Conservation (phyloP, 2,113 vertebrate species). For the Elachura formosa region DNA sequence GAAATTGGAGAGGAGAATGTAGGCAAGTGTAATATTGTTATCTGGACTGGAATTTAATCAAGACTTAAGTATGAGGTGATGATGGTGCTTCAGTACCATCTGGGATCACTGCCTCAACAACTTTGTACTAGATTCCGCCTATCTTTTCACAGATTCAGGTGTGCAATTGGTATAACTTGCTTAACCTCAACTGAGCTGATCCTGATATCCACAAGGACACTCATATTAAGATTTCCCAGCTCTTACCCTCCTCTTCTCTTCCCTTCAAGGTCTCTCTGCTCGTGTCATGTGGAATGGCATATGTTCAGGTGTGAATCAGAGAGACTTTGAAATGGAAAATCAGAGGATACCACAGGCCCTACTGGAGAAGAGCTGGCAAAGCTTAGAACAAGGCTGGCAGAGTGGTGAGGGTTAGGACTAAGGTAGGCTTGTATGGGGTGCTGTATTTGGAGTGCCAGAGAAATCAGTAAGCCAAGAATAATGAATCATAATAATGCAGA, state of each 20-base stretch:
- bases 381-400: background rate
- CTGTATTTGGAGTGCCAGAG: background rate
- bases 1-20: background rate
- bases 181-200: background rate
- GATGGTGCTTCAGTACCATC: background rate
- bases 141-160: slow-evolving; percentile 35
- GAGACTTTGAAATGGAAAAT: slow-evolving; percentile 62
- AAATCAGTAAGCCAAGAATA: slow-evolving; percentile 27
- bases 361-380: slow-evolving; percentile 16
- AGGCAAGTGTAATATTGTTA: slow-evolving; percentile 11
- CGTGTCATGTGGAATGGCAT: slow-evolving; percentile 37
- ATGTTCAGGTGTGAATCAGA: slow-evolving; percentile 29
- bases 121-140: slow-evolving; percentile 16
- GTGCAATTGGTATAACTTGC: slow-evolving; percentile 4
- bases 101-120: background rate
- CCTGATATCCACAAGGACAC: background rate
- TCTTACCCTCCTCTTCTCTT: background rate
- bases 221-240: background rate
- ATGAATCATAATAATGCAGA: slow-evolving; percentile 39
- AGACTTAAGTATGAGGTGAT: slow-evolving; percentile 9
- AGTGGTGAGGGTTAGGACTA: background rate
- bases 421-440: background rate
- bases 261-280: slow-evolving; percentile 18
- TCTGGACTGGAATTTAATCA: slow-evolving; percentile 39
- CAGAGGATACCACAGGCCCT: slow-evolving; percentile 23